Conservation (phyloP, 2,888 invertebrate species). For the Agrotis ipsilon region DNA sequence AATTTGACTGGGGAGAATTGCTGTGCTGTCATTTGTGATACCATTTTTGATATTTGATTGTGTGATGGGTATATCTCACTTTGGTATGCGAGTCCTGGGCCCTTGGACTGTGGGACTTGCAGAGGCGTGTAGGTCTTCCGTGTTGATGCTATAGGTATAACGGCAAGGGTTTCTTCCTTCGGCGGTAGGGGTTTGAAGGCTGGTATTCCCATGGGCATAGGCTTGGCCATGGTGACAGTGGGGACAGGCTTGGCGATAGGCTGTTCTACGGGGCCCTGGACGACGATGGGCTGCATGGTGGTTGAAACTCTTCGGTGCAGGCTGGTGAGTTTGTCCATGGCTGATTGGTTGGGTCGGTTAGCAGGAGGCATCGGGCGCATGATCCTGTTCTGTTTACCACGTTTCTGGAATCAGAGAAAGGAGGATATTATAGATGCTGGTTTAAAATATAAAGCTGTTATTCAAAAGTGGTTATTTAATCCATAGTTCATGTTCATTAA, state of each 20-base stretch:
- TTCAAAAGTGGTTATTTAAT: neutral
- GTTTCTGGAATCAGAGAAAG: conserved; percentile 81
- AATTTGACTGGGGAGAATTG: conserved; percentile 81
- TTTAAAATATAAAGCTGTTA: neutral
- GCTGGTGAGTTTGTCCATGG: conserved; percentile 83
- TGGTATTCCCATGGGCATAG: conserved; percentile 92
- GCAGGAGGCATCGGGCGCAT: conserved; percentile 83
- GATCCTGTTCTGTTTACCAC: conserved; percentile 88
- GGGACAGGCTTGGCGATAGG: conserved; percentile 72
- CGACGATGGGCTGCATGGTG: conserved; percentile 85
- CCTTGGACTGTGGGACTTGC: conserved; percentile 82
- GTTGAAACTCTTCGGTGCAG: conserved; percentile 78
- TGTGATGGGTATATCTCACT: conserved; percentile 87
- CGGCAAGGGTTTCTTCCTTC: conserved; percentile 90
- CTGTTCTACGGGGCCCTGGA: conserved; percentile 76
- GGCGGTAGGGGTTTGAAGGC: conserved; percentile 95
- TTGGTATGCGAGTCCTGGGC: conserved; percentile 83
- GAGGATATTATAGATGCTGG: neutral
- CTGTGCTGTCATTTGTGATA: conserved; percentile 86
- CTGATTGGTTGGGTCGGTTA: conserved; percentile 80
- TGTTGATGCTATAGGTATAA: conserved; percentile 85
- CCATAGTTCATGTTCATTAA: neutral
- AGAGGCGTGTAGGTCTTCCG: conserved; percentile 82
- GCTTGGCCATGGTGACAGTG: conserved; percentile 88
- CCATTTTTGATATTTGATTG: conserved; percentile 86